Conservation (phyloP, 1,140 invertebrate genomes). For the Augochlora pura region DNA sequence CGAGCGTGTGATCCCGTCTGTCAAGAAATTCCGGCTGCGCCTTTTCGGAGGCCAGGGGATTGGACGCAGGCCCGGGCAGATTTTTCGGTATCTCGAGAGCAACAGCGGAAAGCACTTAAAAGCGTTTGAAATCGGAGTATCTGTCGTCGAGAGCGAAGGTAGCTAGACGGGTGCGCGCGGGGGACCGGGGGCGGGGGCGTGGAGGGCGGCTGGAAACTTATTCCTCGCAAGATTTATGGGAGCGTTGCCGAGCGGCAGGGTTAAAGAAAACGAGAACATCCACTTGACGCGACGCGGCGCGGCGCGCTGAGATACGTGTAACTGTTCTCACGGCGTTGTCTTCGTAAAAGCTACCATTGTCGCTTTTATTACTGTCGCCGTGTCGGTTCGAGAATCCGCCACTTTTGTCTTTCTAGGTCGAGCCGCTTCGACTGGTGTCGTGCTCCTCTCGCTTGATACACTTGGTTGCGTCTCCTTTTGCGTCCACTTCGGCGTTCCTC, state of each 20-base stretch:
- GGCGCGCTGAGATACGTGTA: slow-evolving; percentile 32
- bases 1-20: slow-evolving; percentile 5
- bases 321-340: slow-evolving; percentile 36
- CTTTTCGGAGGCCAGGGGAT: neutral
- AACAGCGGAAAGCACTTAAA: slow-evolving; percentile 76
- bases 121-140: slow-evolving; percentile 62
- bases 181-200: slow-evolving; percentile 1
- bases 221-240: slow-evolving; percentile 28
- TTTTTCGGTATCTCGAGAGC: slow-evolving; percentile 54
- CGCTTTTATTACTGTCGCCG: slow-evolving; percentile 34
- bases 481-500: neutral
- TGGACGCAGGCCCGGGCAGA: slow-evolving; percentile 26
- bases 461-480: neutral
- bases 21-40: slow-evolving; percentile 16
- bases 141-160: slow-evolving; percentile 24
- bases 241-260: neutral
- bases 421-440: neutral
- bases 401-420: slow-evolving; percentile 26
- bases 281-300: slow-evolving; percentile 1
- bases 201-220: slow-evolving; percentile 14
- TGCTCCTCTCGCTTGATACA: neutral
- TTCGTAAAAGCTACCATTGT: slow-evolving; percentile 41
- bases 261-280: slow-evolving; percentile 37
- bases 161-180: slow-evolving; percentile 35
- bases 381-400: slow-evolving; percentile 1